phyloP scores from a whole-genome alignment of 2,797 vertebrate species.

The Myotis pilosus region DNA sequence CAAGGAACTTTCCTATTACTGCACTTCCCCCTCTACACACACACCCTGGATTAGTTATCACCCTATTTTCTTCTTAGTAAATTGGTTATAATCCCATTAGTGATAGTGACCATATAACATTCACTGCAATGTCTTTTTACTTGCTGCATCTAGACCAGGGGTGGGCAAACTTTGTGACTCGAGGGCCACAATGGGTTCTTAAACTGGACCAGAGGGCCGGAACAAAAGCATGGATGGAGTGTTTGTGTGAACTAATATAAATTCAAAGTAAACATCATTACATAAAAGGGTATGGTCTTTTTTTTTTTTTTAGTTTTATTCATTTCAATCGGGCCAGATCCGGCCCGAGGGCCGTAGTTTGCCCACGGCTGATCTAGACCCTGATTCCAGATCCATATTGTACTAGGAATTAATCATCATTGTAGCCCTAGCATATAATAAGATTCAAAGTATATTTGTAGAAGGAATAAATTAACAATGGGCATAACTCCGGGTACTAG shows the following conservation, averaged over 20 bases:
- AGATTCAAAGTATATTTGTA: background rate
- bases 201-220: too few species aligned
- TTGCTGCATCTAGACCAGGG: background rate
- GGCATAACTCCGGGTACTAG: background rate
- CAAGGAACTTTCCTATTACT: background rate
- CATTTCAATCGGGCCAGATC: too few species aligned
- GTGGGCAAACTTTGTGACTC: too few species aligned
- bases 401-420: background rate
- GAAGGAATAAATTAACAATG: background rate
- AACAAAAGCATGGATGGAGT: too few species aligned
- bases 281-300: too few species aligned
- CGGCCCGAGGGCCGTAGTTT: too few species aligned
- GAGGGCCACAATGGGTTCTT: too few species aligned
- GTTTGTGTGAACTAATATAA: too few species aligned
- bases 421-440: background rate
- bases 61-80: background rate
- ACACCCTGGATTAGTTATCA: too few species aligned
- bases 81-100: background rate
- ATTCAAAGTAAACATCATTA: too few species aligned
- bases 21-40: fast-evolving
- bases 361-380: background rate
- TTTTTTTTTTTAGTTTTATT: too few species aligned
- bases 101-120: background rate
- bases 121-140: background rate
- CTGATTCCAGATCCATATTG: background rate